Evolutionary conservation across 2,797 vertebrate species (phyloP), one percentile per base, ranked within the genome.

Genomic region (Podarcis siculus): DNA sequence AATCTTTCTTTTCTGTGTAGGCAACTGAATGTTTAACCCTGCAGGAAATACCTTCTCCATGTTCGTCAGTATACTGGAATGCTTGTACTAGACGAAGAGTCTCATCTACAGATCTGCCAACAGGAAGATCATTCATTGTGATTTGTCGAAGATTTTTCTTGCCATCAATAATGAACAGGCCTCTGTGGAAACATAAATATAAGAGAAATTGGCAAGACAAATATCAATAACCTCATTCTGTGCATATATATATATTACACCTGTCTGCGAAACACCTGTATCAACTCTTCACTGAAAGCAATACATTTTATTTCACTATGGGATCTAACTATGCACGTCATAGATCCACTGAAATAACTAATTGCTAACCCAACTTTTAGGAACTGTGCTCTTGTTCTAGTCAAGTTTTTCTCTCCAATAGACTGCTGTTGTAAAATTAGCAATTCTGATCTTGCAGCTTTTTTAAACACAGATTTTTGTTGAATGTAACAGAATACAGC

Each of bases 61-160:
- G 99, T 95, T 98, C 99, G 94, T 99, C 99, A 0, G 99, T 99
- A 91, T 99, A 99, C 90, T 99, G 99, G 97, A 99, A 99, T 91
- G 99, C 99, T 96, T 99, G 99, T 69, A 99, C 98, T 93, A 99
- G 96, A 90, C 99, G 97, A 61, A 99, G 97, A 0, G 98, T 99
- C 96, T 99, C 99, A 89, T 99, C 99, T 88, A 99, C 99, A 0
- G 98, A 99, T 95, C 99, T 97, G 32, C 99, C 99, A 32, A 99
- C 99, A 1, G 99, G 98, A 89, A 99, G 98, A 93, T 99, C 99
- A 32, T 99, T 99, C 98, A 99, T 98, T 2, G 99, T 99, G 96
- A 99, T 99, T 96, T 99, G 99, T 89, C 99, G 97, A 71, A 99
- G 97, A 91, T 97, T 92, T 86, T 98, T 98, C 95, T 99, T 99